Evolutionary conservation across 2,113 vertebrate species (phyloP).

Genomic region (Salvelinus namaycush): DNA sequence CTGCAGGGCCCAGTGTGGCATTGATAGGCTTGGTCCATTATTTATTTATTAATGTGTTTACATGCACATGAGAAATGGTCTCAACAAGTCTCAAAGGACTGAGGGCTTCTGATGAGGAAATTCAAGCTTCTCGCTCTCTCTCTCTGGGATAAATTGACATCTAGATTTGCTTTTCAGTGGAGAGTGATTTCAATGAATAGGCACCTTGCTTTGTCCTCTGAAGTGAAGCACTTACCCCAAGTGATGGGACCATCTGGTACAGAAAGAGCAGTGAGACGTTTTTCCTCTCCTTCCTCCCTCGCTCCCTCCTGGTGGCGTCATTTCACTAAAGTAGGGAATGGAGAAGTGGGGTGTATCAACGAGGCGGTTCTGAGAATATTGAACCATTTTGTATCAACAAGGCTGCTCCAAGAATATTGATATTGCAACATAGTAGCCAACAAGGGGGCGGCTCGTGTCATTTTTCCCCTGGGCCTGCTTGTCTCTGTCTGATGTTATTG

Average conservation of each 20-base stretch:
- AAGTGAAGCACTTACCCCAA: conserved; percentile 6
- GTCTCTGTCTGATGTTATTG: too few relatives aligned
- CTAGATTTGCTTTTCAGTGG: conserved; percentile 36
- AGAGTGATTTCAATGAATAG: conserved; percentile 32
- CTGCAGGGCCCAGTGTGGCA: conserved; percentile 32
- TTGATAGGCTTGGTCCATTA: conserved; percentile 40
- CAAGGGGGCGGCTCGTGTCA: too few relatives aligned
- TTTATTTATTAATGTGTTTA: conserved; percentile 68
- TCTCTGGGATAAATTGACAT: conserved; percentile 24
- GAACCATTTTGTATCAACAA: too few relatives aligned
- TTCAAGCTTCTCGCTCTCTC: conserved; percentile 8
- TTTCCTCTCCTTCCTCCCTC: too few relatives aligned
- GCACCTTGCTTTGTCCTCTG: conserved; percentile 23
- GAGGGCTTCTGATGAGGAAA: conserved; percentile 45
- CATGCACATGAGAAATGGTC: conserved; percentile 56
- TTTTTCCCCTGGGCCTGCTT: too few relatives aligned
- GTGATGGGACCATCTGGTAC: conserved; percentile 8
- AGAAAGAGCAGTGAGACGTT: too few relatives aligned
- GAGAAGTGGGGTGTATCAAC: too few relatives aligned
- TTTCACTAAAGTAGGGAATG: too few relatives aligned
- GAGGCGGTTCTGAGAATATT: too few relatives aligned
- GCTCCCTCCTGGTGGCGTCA: too few relatives aligned
- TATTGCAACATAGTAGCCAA: too few relatives aligned
- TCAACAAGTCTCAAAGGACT: conserved; percentile 31
- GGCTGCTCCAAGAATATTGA: too few relatives aligned